phyloP scores from a whole-genome alignment of 2,888 invertebrate species.

The Sinotaia quadrata region DNA sequence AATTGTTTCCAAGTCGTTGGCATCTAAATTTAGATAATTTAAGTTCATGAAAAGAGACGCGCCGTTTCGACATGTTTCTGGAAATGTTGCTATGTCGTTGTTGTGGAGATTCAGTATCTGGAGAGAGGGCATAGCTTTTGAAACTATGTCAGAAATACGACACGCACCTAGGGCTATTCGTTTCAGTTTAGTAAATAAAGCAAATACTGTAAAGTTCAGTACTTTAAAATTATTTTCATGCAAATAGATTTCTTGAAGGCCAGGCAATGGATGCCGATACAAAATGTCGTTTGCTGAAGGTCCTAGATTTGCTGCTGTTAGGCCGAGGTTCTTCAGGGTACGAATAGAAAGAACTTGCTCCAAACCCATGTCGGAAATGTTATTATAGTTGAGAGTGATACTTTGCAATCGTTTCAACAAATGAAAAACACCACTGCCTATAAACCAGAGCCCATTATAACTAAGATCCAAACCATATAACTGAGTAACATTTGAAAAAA shows the following conservation, averaged over 20 bases:
- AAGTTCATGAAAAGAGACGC: no score
- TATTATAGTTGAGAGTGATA: neutral
- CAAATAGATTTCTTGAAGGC: slow-evolving; percentile 9
- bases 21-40: no score
- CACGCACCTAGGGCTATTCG: slow-evolving; percentile 5
- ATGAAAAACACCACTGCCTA: neutral
- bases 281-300: slow-evolving; percentile 13
- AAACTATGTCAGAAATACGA: neutral
- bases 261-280: neutral
- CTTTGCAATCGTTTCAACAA: neutral
- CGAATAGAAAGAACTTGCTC: neutral
- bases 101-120: slow-evolving; percentile 10
- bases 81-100: slow-evolving; percentile 21
- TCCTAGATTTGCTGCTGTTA: slow-evolving; percentile 2
- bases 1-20: no score
- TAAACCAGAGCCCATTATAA: slow-evolving; percentile 9
- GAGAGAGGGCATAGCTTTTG: neutral
- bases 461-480: neutral
- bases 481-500: slow-evolving; percentile 3
- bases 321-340: slow-evolving; percentile 13
- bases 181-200: slow-evolving; percentile 6
- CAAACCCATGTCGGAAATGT: slow-evolving; percentile 1
- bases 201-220: slow-evolving; percentile 18
- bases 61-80: slow-evolving; percentile 25
- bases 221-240: slow-evolving; percentile 16